Evolutionary conservation across 2,797 vertebrate genomes (phyloP), one percentile per base, ranked within the genome.

Genomic region (Neostethus bicornis): DNA sequence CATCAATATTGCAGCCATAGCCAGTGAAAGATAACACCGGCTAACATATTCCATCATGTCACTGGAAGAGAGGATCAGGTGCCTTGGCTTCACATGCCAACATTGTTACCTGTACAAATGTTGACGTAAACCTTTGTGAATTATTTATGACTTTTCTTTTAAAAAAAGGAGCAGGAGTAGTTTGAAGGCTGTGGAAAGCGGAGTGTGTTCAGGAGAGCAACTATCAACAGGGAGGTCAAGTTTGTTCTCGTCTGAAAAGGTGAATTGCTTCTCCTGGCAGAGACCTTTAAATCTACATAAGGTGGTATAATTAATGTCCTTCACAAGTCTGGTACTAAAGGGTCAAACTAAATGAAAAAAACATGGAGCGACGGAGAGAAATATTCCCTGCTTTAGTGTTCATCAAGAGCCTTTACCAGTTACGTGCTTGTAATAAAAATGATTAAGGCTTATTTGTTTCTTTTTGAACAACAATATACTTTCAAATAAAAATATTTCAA

Each of bases 1-100:
- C 93, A 97, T 96, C 93, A 97, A 96, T 97, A 95, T 93, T 97
- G 94, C 88, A 98, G 80, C 77, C 56, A 67, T 26, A 91, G 91
- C 92, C 91, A 85, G 89, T 92, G 95, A 96, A 96, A 96, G 83
- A 82, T 86, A 92, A 97, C 83, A 95, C 89, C 63, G 44, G 90
- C 85, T 86, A 92, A 91, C 86, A 92, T 95, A 93, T 93, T 94
- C 94, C 93, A 92, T 95, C 93, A 88, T 95, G 92, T 95, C 86
- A 91, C 65, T 60, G 47, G 87, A 94, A 85, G 90, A 85, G 87
- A 79, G 89, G 92, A 93, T 95, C 89, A 70, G 86, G 89, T 92
- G 94, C 91, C 93, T 81, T 60, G 59, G 84, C 87, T 80, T 92
- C 92, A 92, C 93, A 93, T 90, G 87, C 93, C 92, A 94, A 92